Conservation (phyloP, 2,888 invertebrate genomes). For the Tachystola acroxantha region DNA sequence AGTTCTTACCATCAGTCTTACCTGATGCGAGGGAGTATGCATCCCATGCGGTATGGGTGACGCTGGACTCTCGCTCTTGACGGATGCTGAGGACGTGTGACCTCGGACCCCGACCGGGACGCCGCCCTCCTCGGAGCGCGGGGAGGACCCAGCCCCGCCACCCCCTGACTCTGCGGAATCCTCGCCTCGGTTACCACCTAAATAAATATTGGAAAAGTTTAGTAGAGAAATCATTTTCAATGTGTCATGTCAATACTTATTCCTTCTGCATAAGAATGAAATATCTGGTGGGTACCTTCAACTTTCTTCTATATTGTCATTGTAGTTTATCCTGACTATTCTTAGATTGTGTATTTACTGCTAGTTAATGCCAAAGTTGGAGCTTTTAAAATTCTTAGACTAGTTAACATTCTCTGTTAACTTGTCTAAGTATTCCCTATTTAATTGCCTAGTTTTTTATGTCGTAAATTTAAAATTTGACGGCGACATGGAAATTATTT, state of each 20-base stretch:
- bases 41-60: constrained; percentile 62
- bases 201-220: not conserved
- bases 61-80: constrained; percentile 90
- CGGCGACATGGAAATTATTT: no score
- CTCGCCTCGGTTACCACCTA: constrained; percentile 79
- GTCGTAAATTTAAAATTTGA: no score
- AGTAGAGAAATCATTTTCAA: no score
- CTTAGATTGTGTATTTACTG: no score
- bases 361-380: no score
- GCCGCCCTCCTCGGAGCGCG: constrained; percentile 70
- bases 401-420: not conserved
- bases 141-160: constrained; percentile 77
- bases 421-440: no score
- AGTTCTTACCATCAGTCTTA: constrained; percentile 19
- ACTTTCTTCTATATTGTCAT: no score
- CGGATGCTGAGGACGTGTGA: constrained; percentile 92
- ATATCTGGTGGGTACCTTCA: no score
- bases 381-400: no score
- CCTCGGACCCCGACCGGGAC: constrained; percentile 82
- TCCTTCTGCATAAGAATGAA: no score
- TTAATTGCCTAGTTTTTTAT: no score
- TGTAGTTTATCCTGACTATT: no score
- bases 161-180: constrained; percentile 74
- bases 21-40: constrained; percentile 70
- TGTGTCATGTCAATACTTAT: not conserved